A percentile compares a stretch with the other conserved stretches of the same genome.
These are phyloP conservation scores for Paragorgia papillata DNA, from an alignment of 92 coral and sea anemone species.

Conservation along the genomic window DNA sequence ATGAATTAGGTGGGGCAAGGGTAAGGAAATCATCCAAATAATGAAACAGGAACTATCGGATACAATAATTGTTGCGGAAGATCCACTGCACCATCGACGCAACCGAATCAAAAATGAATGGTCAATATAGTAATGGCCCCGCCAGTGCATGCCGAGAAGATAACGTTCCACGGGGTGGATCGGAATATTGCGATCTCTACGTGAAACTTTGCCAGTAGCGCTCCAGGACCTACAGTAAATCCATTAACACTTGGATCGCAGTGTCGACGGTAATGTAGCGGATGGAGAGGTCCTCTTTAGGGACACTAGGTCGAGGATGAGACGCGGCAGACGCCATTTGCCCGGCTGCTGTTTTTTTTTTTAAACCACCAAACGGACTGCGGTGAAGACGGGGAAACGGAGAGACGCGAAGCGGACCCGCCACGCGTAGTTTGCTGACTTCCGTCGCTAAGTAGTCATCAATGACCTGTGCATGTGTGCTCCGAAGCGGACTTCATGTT, in stretches of 20 bases:
- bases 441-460: slow-evolving; percentile 24
- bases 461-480: slow-evolving; percentile 31
- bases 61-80: slow-evolving; percentile 25
- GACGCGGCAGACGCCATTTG: slow-evolving; percentile 18
- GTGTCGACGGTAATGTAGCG: slow-evolving; percentile 38
- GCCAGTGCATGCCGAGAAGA: slow-evolving; percentile 61
- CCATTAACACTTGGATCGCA: slow-evolving; percentile 22
- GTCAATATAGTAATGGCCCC: slow-evolving; percentile 42
- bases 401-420: slow-evolving; percentile 26
- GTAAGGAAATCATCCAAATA: slow-evolving; percentile 52
- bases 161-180: slow-evolving; percentile 52
- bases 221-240: slow-evolving; percentile 43
- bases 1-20: not conserved
- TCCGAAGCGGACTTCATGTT: slow-evolving; percentile 8
- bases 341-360: slow-evolving; percentile 49
- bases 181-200: slow-evolving; percentile 32
- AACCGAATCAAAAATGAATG: slow-evolving; percentile 50
- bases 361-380: slow-evolving; percentile 48
- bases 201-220: not conserved
- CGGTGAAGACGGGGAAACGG: not conserved
- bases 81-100: slow-evolving; percentile 58
- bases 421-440: slow-evolving; percentile 26
- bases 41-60: slow-evolving; percentile 40
- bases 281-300: slow-evolving; percentile 27
- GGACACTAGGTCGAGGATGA: slow-evolving; percentile 47